Evolutionary conservation across 2,888 invertebrate genomes (phyloP), one percentile per base, ranked within the genome.

Genomic region (Drosophila macrospina): DNA sequence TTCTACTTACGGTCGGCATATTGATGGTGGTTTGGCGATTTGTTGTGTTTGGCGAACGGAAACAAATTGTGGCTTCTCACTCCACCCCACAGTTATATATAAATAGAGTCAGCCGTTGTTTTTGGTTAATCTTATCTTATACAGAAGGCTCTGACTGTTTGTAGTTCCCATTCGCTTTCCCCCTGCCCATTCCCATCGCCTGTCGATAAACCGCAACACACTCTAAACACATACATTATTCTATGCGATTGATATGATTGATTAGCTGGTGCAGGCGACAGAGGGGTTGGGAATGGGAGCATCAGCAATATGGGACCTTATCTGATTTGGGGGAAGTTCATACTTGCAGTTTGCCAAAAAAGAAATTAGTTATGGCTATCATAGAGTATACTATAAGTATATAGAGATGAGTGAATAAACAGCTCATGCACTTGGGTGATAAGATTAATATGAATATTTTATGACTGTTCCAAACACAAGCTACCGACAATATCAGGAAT

Each of bases 1-100:
- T 34, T 32, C 6, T 13, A 80, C 90, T 88, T 79, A 89, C 90
- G 64, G 88, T 90, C 48, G 75, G 64, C 90, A 90, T 90, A n/a
- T n/a, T n/a, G 28, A 77, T 88, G 76, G 15, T 44, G 11, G 16
- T 71, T 67, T 41, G 50, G 24, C 62, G 59, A 44, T 60, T 56
- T 74, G 67, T 60, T 66, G 26, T 69, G 69, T 63, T 67, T 56
- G 62, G 68, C 51, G 41, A 66, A 74, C 74, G 63, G 69, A 80
- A 68, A 77, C 74, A 63, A 87, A 72, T 71, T 85, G 83, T 78
- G 68, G 50, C 10, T 30, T n/a, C 47, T 67, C 44, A 48, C 3
- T 44, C 52, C 11, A 47, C 32, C 15, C 36, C 48, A 32, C 41
- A 30, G 62, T 64, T 88, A 70, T 86, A 79, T 85, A 80, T 80